phyloP scores from a whole-genome alignment of 1,140 invertebrate species.

The Dolichoris vasculosae region DNA sequence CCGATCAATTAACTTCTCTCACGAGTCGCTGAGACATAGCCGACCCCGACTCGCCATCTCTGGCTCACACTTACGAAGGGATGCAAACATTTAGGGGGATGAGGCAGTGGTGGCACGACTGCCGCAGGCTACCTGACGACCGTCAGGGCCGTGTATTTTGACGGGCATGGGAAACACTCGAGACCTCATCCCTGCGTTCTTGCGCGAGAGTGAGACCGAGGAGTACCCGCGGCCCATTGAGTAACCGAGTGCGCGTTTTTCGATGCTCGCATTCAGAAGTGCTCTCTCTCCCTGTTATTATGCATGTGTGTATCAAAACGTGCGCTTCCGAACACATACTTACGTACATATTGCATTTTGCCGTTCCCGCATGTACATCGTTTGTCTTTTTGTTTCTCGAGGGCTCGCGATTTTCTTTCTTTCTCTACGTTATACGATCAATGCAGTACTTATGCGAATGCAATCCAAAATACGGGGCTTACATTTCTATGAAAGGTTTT shows the following conservation, averaged over 20 bases:
- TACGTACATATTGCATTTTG: neutral
- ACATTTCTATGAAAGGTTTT: neutral
- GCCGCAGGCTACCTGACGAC: slow-evolving; percentile 2
- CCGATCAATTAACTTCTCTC: slow-evolving; percentile 69
- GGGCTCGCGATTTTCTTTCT: slow-evolving; percentile 3
- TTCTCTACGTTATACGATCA: neutral
- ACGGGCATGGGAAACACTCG: slow-evolving; percentile 60
- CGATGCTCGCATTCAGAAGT: slow-evolving; percentile 3
- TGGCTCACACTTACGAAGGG: neutral
- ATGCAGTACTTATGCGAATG: neutral
- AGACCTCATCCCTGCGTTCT: slow-evolving; percentile 40
- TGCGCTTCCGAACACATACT: neutral
- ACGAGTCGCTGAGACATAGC: slow-evolving; percentile 30
- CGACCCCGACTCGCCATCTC: neutral
- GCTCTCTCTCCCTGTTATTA: neutral
- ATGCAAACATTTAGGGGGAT: neutral
- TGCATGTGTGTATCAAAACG: neutral
- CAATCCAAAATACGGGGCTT: neutral
- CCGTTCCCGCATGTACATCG: slow-evolving; percentile 14
- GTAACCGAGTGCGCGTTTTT: slow-evolving; percentile 44
- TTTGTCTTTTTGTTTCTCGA: slow-evolving; percentile 37
- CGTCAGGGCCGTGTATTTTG: slow-evolving; percentile 43
- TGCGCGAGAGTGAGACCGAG: neutral
- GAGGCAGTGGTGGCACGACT: too few relatives aligned
- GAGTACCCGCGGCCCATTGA: slow-evolving; percentile 39